Evolutionary conservation across 2,888 invertebrate genomes (phyloP), one percentile per base, ranked within the genome.

Genomic region (Pollenia griseotomentosa): DNA sequence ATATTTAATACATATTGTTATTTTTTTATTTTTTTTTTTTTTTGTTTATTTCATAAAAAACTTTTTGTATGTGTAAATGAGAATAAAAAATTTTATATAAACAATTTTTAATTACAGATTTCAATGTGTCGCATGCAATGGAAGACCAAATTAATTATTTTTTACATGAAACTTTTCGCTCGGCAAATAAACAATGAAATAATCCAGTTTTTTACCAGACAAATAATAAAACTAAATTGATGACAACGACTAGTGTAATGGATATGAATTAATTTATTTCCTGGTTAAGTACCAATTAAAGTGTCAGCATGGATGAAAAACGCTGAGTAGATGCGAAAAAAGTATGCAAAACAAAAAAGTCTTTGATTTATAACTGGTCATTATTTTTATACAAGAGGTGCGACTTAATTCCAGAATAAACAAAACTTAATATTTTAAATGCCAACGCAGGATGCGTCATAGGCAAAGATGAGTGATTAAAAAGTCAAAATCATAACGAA

Each of bases 91-190:
- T 1, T 14, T n/a, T 19, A 16, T 51, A 51, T 0, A 16, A 42
- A 51, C 4, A 70, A 65, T 42, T 70, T 57, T 59, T 55, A 73
- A 80, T 57, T 55, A 55, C 77, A 57, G 66, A 77, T 33, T 77
- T 46, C 44, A 77, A 55, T 55, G 51, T 77, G 42, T 44, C 44
- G 53, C 79, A 78, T 44, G 48, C 71, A 71, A 40, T 23, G 55
- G 16, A 55, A 66, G 19, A 9, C 71, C 42, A 44, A 53, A 59
- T 51, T 44, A 66, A 42, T 61, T 59, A 48, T 23, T 61, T 74
- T 46, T 12, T 42, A 14, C 57, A 68, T 14, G 48, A 65, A 63
- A 40, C 46, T 10, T n/a, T 16, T 40, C 14, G 40, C 42, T 16
- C 48, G 12, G 12, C 12, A 68, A 16, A 44, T 12, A 48, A 53